phyloP scores from a whole-genome alignment of 2,797 vertebrate species.

The Mormyrus hasselquistii region DNA sequence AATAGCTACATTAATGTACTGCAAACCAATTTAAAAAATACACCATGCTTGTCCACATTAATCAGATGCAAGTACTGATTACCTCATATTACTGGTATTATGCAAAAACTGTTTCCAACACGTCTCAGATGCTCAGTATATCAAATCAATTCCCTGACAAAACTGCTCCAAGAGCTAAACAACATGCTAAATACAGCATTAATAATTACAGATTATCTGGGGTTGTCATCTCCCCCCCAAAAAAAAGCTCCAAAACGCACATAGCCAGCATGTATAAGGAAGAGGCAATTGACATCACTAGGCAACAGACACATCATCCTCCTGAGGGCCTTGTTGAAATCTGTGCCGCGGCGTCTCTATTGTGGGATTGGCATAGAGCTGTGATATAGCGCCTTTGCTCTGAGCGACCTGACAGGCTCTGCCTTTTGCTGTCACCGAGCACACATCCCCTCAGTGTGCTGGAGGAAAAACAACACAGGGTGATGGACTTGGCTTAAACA shows the following conservation, averaged over 20 bases:
- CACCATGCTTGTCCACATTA: neutral
- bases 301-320: neutral
- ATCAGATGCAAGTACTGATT: neutral
- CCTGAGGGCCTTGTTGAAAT: neutral
- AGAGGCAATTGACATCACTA: neutral
- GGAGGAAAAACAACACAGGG: neutral
- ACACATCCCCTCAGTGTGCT: neutral
- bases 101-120: neutral
- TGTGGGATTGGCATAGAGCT: neutral
- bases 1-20: neutral
- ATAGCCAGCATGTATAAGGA: neutral
- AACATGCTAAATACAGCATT: neutral
- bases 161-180: neutral
- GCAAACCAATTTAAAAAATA: neutral
- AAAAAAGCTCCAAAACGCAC: neutral
- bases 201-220: neutral
- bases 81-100: neutral
- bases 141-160: neutral
- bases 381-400: neutral
- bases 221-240: neutral
- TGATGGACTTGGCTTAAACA: neutral
- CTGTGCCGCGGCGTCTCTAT: slow-evolving; percentile 6
- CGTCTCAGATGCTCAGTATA: neutral
- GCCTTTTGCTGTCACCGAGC: neutral
- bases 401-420: neutral